A percentile compares a stretch with the other conserved stretches of the same genome.
Evolutionary conservation across 1,140 invertebrate genomes (phyloP).

Genomic region (Pseudoatta argentina): DNA sequence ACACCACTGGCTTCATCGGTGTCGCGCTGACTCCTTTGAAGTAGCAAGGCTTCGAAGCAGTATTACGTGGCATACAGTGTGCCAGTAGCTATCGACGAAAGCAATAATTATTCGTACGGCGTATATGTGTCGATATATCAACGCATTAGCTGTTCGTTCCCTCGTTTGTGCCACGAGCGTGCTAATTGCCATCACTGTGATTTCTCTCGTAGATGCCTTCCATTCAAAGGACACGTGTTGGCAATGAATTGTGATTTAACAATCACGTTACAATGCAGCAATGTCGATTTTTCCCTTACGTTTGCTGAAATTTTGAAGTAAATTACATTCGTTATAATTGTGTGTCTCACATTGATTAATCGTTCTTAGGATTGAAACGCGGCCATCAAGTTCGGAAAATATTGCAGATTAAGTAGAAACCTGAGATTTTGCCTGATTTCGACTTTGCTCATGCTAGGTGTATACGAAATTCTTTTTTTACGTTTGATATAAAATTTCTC

Average conservation of each 20-base stretch:
- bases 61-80: conserved; percentile 14
- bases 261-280: conserved; percentile 2
- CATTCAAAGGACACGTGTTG: conserved; percentile 3
- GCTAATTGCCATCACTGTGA: conserved; percentile 75
- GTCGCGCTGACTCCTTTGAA: conserved; percentile 64
- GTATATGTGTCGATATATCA: conserved; percentile 70
- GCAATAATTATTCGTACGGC: conserved; percentile 70
- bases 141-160: conserved; percentile 75
- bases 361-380: conserved; percentile 12
- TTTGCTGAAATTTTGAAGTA: background rate
- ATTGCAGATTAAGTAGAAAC: background rate
- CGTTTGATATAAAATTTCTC: conserved; percentile 47
- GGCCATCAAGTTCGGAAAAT: conserved; percentile 10
- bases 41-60: conserved; percentile 57
- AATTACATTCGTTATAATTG: background rate
- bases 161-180: conserved; percentile 72
- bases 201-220: conserved; percentile 2
- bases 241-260: conserved; percentile 17
- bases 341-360: conserved; percentile 9
- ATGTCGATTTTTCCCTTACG: background rate
- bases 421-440: background rate
- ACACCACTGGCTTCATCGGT: background rate
- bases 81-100: conserved; percentile 43
- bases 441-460: background rate
- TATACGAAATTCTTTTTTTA: conserved; percentile 8